A percentile compares a stretch with the other conserved stretches of the same genome.
Evolutionary conservation across 2,888 invertebrate genomes (phyloP).

Genomic region (Imbricaverruca yamaguchii): DNA sequence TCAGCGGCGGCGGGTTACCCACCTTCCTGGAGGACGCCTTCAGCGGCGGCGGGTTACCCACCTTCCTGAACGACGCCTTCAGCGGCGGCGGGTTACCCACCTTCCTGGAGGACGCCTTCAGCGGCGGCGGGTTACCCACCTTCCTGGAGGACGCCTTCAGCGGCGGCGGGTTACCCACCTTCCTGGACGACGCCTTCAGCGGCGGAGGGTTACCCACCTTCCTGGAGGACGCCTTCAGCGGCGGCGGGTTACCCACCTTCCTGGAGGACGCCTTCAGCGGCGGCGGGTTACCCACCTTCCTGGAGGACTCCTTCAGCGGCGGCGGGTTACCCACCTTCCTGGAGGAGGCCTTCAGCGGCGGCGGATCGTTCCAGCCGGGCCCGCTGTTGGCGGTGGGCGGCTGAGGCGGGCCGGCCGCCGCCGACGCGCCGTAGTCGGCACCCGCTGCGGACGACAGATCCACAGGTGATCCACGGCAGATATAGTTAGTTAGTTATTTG

Average conservation of each 20-base stretch:
- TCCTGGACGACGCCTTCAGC: not conserved
- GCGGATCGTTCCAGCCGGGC: conserved; percentile 33
- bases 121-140: not conserved
- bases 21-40: not conserved
- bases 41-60: not conserved
- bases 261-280: not conserved
- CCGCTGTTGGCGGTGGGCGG: not conserved
- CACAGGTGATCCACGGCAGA: too few species aligned
- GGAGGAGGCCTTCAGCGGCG: conserved; percentile 27
- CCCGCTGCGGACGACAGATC: not conserved
- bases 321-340: conserved; percentile 28
- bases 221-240: not conserved
- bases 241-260: not conserved
- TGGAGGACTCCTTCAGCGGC: too few species aligned
- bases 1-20: not conserved
- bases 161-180: not conserved
- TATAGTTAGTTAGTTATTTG: too few species aligned
- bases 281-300: too few species aligned
- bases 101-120: too few species aligned
- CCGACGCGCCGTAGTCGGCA: not conserved
- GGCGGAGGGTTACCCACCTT: not conserved
- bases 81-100: too few species aligned
- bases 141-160: too few species aligned
- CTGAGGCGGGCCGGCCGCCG: not conserved
- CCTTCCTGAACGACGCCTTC: not conserved